These are phyloP conservation scores for Megaceryle maxima DNA, from an alignment of 2,113 vertebrate species.

Conservation along the genomic window DNA sequence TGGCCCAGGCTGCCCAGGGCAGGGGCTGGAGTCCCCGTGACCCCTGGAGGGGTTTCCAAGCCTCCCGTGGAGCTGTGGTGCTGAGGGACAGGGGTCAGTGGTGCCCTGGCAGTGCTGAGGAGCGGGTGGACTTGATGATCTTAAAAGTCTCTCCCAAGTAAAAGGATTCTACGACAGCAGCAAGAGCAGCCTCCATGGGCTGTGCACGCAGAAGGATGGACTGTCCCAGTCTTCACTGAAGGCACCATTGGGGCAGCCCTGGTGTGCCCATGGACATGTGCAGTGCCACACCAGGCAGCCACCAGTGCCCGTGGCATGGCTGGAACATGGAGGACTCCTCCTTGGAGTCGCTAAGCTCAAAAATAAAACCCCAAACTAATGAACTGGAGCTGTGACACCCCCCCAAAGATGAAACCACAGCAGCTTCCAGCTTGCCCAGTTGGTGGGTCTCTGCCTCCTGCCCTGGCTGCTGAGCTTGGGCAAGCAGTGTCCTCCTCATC, in stretches of 20 bases:
- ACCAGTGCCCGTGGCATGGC: not conserved
- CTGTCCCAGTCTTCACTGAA: fast-evolving
- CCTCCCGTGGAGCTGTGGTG: too few relatives aligned
- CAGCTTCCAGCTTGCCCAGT: not conserved
- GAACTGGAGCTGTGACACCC: not conserved
- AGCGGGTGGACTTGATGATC: too few relatives aligned
- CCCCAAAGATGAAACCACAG: not conserved
- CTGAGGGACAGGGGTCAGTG: too few relatives aligned
- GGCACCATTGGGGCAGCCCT: not conserved
- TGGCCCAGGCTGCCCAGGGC: too few relatives aligned
- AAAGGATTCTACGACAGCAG: not conserved
- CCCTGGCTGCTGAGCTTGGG: not conserved
- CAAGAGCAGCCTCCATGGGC: not conserved
- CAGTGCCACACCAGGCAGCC: not conserved
- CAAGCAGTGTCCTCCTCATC: not conserved
- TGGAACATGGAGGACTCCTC: not conserved
- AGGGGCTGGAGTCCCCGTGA: too few relatives aligned
- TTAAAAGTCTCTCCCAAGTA: too few relatives aligned
- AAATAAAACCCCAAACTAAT: too few relatives aligned
- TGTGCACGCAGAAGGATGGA: not conserved
- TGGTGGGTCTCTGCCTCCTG: not conserved
- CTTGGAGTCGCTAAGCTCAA: not conserved
- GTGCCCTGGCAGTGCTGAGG: too few relatives aligned
- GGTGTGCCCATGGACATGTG: not conserved
- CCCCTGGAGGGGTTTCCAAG: too few relatives aligned